Conservation (phyloP, 2,888 invertebrate species). For the Phoenoteleia sp. region DNA sequence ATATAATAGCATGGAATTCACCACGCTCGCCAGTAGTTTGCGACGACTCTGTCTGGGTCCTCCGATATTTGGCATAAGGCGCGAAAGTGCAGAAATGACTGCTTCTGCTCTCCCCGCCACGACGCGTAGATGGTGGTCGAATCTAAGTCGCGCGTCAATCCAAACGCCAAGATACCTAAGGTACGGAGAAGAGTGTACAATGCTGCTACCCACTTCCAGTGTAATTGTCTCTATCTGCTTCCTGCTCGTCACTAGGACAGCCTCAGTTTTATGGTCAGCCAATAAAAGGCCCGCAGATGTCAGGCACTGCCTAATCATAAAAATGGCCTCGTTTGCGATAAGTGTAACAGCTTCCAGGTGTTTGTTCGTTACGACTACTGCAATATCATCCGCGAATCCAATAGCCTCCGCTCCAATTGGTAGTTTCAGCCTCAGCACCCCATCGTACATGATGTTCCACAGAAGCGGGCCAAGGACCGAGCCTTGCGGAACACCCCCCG, state of each 20-base stretch:
- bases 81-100: not conserved
- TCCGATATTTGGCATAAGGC: constrained; percentile 2
- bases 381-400: not conserved
- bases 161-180: constrained; percentile 65
- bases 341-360: too few species aligned
- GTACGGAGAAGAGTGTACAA: constrained; percentile 37
- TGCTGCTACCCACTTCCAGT: constrained; percentile 44
- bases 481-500: not conserved
- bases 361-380: too few species aligned
- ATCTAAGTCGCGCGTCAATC: constrained; percentile 45
- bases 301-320: not conserved
- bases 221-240: constrained; percentile 47
- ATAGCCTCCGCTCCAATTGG: not conserved
- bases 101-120: not conserved
- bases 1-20: constrained; percentile 33
- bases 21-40: constrained; percentile 21
- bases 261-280: constrained; percentile 54
- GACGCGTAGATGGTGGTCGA: constrained; percentile 8
- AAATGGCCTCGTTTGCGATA: constrained; percentile 15
- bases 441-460: constrained; percentile 1
- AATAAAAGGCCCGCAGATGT: not conserved
- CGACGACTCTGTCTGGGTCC: constrained; percentile 31
- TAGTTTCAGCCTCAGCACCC: not conserved
- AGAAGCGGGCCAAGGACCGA: not conserved
- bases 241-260: constrained; percentile 45